Evolutionary conservation across 2,113 vertebrate species (phyloP).

Genomic region (Lampris megalopsis): DNA sequence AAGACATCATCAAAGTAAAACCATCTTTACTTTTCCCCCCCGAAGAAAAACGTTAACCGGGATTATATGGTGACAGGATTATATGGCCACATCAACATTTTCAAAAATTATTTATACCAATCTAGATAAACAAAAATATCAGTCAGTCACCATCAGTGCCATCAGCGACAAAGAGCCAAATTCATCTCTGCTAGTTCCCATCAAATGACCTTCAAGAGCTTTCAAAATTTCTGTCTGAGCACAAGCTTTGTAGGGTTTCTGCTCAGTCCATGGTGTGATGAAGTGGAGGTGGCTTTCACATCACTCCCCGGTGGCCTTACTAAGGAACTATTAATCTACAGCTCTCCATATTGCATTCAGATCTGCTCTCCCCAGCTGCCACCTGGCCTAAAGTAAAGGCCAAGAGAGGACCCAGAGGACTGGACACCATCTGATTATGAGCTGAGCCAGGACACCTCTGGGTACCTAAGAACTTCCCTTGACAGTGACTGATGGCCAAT

Average conservation of each 20-base stretch:
- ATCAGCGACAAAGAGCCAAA: conserved; percentile 6
- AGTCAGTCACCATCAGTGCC: conserved; percentile 13
- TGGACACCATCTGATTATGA: conserved; percentile 76
- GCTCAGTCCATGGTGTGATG: conserved; percentile 60
- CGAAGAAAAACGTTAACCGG: too few species aligned
- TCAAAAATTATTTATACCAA: not conserved
- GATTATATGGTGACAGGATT: too few species aligned
- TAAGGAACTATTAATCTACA: conserved; percentile 80
- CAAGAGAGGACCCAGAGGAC: conserved; percentile 76
- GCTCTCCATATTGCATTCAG: conserved; percentile 79
- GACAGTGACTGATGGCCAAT: conserved; percentile 85
- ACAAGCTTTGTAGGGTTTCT: conserved; percentile 36
- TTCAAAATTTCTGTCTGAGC: conserved; percentile 33
- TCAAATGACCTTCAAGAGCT: conserved; percentile 52
- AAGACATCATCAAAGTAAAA: too few species aligned
- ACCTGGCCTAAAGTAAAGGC: conserved; percentile 72
- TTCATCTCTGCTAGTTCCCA: not conserved
- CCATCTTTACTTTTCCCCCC: too few species aligned
- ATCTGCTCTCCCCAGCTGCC: conserved; percentile 69
- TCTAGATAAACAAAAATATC: not conserved
- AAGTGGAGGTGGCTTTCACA: conserved; percentile 77
- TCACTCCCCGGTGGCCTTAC: conserved; percentile 78
- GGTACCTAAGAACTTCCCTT: conserved; percentile 76
- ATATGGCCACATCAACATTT: too few species aligned
- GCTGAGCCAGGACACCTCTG: conserved; percentile 78